phyloP scores from a whole-genome alignment of 1,140 invertebrate genomes.

The Aphelinus certus region DNA sequence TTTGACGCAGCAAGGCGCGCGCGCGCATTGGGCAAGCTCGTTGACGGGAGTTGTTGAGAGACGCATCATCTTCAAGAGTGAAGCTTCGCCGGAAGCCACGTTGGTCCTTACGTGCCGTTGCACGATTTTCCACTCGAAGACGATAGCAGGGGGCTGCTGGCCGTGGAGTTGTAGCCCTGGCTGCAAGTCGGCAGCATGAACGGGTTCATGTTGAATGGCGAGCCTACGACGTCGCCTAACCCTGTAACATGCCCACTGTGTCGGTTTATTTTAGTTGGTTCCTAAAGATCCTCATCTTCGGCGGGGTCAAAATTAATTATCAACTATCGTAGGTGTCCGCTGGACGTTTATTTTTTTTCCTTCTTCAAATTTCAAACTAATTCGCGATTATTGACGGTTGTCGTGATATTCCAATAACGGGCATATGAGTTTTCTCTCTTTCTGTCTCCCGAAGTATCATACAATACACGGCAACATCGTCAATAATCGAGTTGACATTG shows the following conservation, averaged over 20 bases:
- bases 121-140: conserved; percentile 78
- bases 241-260: conserved; percentile 66
- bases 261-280: conserved; percentile 37
- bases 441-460: too few relatives aligned
- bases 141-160: conserved; percentile 82
- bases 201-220: conserved; percentile 88
- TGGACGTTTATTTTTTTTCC: background rate
- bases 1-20: background rate
- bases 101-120: conserved; percentile 14
- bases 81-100: conserved; percentile 1
- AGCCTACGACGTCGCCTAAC: conserved; percentile 80
- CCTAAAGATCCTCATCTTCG: background rate
- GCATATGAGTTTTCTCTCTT: too few relatives aligned
- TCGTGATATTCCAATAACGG: too few relatives aligned
- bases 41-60: too few relatives aligned
- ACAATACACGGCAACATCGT: too few relatives aligned
- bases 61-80: background rate
- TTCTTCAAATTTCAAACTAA: background rate
- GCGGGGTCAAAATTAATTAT: too few relatives aligned
- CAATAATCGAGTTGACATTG: too few relatives aligned
- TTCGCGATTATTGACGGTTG: too few relatives aligned
- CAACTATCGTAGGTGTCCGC: too few relatives aligned
- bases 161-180: conserved; percentile 75
- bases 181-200: conserved; percentile 90
- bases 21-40: background rate